Evolutionary conservation across 2,797 vertebrate species (phyloP).

Genomic region (Notolabrus celidotus): DNA sequence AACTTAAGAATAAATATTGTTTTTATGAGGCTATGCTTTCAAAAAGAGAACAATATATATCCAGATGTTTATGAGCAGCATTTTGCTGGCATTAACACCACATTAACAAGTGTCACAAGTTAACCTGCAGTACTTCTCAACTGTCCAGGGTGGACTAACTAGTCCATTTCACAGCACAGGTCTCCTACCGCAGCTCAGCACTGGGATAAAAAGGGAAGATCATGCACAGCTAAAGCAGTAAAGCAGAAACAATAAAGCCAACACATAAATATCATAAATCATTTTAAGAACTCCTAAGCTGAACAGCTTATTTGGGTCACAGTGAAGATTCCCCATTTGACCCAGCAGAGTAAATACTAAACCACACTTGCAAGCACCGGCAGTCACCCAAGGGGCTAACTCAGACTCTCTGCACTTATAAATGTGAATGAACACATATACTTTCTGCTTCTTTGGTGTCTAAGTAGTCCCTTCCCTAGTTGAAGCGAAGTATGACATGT

Average conservation of each 20-base stretch:
- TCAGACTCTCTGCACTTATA: constrained; percentile 2
- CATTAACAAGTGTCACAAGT: neutral
- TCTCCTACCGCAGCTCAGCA: constrained; percentile 13
- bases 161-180: constrained; percentile 49
- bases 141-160: constrained; percentile 33
- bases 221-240: constrained; percentile 3
- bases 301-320: constrained; percentile 56
- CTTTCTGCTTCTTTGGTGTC: constrained; percentile 34
- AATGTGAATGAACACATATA: constrained; percentile 18
- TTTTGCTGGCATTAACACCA: neutral
- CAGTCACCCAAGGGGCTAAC: constrained; percentile 31
- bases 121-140: constrained; percentile 36
- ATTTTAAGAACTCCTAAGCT: constrained; percentile 41
- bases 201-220: constrained; percentile 23
- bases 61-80: neutral
- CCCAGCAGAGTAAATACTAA: constrained; percentile 40
- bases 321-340: constrained; percentile 53
- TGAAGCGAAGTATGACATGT: constrained; percentile 48
- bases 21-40: neutral
- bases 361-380: constrained; percentile 21
- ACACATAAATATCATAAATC: constrained; percentile 55
- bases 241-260: constrained; percentile 27
- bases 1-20: neutral
- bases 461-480: constrained; percentile 16
- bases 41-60: neutral